A percentile compares a stretch with the other conserved stretches of the same genome.
Evolutionary conservation across 2,113 vertebrate genomes (phyloP).

Genomic region (Sciurus niger): DNA sequence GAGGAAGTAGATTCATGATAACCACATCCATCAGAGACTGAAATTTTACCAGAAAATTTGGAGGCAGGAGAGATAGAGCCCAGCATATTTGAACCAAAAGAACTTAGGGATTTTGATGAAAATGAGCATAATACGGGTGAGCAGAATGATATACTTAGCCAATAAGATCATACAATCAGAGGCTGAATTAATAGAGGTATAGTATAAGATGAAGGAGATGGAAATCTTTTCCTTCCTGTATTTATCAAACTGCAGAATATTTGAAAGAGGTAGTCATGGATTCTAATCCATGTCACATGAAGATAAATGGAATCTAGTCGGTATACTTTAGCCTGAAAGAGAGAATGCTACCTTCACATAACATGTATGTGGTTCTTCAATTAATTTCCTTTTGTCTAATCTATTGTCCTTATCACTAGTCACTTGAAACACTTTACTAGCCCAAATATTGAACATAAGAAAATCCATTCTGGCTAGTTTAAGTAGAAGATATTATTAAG

Average conservation of each 20-base stretch:
- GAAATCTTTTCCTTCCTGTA: slow-evolving; percentile 7
- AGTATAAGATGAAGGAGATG: slow-evolving; percentile 2
- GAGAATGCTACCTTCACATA: slow-evolving; percentile 15
- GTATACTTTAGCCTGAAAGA: neutral
- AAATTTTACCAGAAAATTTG: slow-evolving; percentile 40
- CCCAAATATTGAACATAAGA: neutral
- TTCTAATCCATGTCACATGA: neutral
- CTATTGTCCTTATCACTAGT: neutral
- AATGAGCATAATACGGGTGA: neutral
- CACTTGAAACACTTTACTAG: neutral
- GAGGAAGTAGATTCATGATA: neutral
- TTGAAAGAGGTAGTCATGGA: neutral
- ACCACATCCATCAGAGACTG: slow-evolving; percentile 22
- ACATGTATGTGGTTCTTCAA: slow-evolving; percentile 25
- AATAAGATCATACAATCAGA: slow-evolving; percentile 49
- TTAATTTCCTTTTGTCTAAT: slow-evolving; percentile 45
- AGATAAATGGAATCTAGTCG: slow-evolving; percentile 16
- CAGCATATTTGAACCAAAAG: neutral
- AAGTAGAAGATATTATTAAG: slow-evolving; percentile 19
- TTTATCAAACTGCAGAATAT: slow-evolving; percentile 33
- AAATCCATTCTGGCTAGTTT: neutral
- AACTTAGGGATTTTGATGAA: slow-evolving; percentile 50
- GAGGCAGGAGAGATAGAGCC: neutral
- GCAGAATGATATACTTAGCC: neutral
- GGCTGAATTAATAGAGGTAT: slow-evolving; percentile 25